phyloP scores from a whole-genome alignment of 2,888 invertebrate species.

The Ochropleura plecta region DNA sequence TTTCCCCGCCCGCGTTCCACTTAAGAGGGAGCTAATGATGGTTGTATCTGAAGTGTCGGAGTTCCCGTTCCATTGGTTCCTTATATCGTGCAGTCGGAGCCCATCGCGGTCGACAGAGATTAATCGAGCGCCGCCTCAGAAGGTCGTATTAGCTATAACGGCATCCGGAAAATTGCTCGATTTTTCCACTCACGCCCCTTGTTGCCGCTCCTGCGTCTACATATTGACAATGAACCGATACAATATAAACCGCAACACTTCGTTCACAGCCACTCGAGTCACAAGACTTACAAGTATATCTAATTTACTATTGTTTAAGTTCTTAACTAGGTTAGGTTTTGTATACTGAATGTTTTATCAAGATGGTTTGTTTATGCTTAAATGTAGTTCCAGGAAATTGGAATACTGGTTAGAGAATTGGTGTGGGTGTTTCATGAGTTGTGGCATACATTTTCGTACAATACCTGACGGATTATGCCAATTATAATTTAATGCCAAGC shows the following conservation, averaged over 20 bases:
- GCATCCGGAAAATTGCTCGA: constrained; percentile 88
- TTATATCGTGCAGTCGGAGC: constrained; percentile 81
- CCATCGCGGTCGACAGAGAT: constrained; percentile 87
- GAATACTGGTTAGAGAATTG: constrained; percentile 34
- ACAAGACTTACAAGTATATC: constrained; percentile 45
- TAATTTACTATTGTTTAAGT: constrained; percentile 51
- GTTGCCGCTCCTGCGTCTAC: constrained; percentile 82
- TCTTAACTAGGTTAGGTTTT: constrained; percentile 50
- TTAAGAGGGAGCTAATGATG: constrained; percentile 72
- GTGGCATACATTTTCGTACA: constrained; percentile 33
- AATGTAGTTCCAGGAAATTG: constrained; percentile 39
- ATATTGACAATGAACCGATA: constrained; percentile 82
- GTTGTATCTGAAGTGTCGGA: constrained; percentile 74
- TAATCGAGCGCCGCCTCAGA: constrained; percentile 85
- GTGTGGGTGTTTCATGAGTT: constrained; percentile 39
- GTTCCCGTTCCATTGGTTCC: constrained; percentile 78
- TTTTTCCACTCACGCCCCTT: constrained; percentile 85
- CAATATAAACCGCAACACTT: constrained; percentile 64
- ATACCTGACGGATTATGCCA: constrained; percentile 36
- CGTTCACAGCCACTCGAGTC: constrained; percentile 60
- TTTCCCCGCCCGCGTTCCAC: constrained; percentile 56
- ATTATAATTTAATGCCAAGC: constrained; percentile 38
- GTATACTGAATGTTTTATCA: constrained; percentile 44
- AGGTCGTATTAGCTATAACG: constrained; percentile 88
- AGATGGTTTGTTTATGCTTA: constrained; percentile 37